Evolutionary conservation across 1,140 invertebrate species (phyloP), one percentile per base, ranked within the genome.

Genomic region (Drosophila tsacasi): DNA sequence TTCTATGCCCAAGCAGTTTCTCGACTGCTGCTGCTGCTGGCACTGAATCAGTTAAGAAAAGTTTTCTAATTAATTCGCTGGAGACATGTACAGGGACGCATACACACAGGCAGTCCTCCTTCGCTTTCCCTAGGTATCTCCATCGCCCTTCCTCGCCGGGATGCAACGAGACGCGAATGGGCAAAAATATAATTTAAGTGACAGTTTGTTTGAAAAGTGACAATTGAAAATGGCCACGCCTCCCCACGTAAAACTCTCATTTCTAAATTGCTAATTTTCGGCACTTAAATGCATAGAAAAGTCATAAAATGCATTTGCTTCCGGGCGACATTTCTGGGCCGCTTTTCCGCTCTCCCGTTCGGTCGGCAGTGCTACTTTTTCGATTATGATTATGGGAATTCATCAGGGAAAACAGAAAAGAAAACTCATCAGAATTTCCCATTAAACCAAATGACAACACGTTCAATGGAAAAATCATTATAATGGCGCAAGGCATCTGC

Each of bases 21-120:
- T 55, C 57, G 21, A 61, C 66, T 66, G 54, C 71, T 83, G 46
- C 75, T 81, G 66, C 55, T 83, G 54, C 76, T 82, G 79, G 75
- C 83, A 86, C 75, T 81, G 77, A 81, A 87, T 87, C 84, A 87
- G 84, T 87, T 89, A 87, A 89, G 84, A 89, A 89, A 89, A 89
- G 80, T 89, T 89, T 89, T 87, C 83, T 89, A 89, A 89, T 89
- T 89, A 89, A 89, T 89, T 87, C 83, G 80, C 84, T 72, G 65
- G 69, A 73, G 66, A 87, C 60, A 79, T 79, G 59, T 73, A 80
- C 59, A 73, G 32, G 32, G 46, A 73, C 15, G 32, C 44, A 65
- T 30, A 49, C 12, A 10, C 57, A 64, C 27, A 46, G 13, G 17
- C 46, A 62, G 1, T 21, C 5, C 10, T 54, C 15, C 52, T 23